phyloP scores from a whole-genome alignment of 1,140 invertebrate species.

The Brachystomella parvula region DNA sequence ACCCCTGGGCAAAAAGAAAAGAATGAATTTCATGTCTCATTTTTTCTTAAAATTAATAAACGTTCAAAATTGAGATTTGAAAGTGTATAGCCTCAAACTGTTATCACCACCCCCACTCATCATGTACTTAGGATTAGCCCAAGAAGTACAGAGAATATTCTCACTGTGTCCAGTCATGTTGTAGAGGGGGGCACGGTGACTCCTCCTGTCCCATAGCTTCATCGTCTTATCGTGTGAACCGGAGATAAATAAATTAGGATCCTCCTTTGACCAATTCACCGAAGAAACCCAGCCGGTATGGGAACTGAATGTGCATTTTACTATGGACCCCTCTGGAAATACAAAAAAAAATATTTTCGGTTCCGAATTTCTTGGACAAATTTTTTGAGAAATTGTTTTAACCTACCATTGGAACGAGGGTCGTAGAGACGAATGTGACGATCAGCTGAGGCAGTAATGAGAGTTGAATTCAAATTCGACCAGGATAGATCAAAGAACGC shows the following conservation, averaged over 20 bases:
- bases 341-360: not conserved
- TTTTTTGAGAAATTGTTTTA: conserved; percentile 27
- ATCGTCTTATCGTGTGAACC: conserved; percentile 82
- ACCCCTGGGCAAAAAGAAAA: too few relatives aligned
- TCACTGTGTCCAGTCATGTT: conserved; percentile 90
- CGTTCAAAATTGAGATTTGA: conserved; percentile 42
- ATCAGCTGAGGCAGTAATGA: conserved; percentile 83
- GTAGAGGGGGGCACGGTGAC: conserved; percentile 83
- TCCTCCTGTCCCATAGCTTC: conserved; percentile 93
- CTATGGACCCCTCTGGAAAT: conserved; percentile 65
- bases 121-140: conserved; percentile 77
- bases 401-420: conserved; percentile 73
- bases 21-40: not conserved
- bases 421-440: conserved; percentile 84
- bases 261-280: conserved; percentile 78
- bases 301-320: conserved; percentile 79
- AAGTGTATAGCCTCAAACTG: conserved; percentile 79
- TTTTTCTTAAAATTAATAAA: not conserved
- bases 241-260: conserved; percentile 82
- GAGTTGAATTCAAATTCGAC: conserved; percentile 61
- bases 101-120: conserved; percentile 90
- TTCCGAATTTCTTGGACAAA: not conserved
- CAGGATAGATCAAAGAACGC: conserved; percentile 77
- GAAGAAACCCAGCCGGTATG: conserved; percentile 86
- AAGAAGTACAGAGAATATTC: conserved; percentile 87